These are phyloP conservation scores for Drosophila setifemur DNA, from an alignment of 1,140 invertebrate species.

Conservation along the genomic window DNA sequence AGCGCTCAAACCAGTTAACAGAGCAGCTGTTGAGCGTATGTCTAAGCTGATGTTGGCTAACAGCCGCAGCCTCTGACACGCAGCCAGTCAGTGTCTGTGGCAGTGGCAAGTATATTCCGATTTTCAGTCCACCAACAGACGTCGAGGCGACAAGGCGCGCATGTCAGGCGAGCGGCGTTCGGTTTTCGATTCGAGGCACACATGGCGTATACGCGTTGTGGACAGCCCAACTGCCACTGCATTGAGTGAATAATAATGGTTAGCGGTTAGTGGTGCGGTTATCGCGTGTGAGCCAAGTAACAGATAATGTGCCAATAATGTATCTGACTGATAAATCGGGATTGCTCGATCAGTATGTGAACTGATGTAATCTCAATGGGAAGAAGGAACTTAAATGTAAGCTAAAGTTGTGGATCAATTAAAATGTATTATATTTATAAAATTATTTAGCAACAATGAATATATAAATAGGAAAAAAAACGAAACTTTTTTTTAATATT, in stretches of 20 bases:
- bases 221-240: constrained; percentile 17
- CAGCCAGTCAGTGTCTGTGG: constrained; percentile 14
- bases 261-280: constrained; percentile 24
- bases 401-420: constrained; percentile 1
- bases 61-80: constrained; percentile 43
- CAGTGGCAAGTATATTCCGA: constrained; percentile 20
- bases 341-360: constrained; percentile 29
- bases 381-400: constrained; percentile 28
- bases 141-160: constrained; percentile 61
- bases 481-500: background rate
- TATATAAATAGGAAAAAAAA: too few relatives aligned
- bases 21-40: constrained; percentile 45
- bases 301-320: constrained; percentile 38
- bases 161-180: constrained; percentile 36
- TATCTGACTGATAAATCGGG: constrained; percentile 23
- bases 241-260: constrained; percentile 43
- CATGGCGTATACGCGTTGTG: constrained; percentile 67
- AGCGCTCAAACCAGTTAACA: constrained; percentile 45
- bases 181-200: constrained; percentile 19
- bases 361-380: background rate
- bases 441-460: too few relatives aligned
- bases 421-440: too few relatives aligned
- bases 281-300: constrained; percentile 12
- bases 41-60: constrained; percentile 12
- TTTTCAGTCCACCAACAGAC: constrained; percentile 59